Conservation (phyloP, 1,140 invertebrate species). For the Drosophila bocqueti region DNA sequence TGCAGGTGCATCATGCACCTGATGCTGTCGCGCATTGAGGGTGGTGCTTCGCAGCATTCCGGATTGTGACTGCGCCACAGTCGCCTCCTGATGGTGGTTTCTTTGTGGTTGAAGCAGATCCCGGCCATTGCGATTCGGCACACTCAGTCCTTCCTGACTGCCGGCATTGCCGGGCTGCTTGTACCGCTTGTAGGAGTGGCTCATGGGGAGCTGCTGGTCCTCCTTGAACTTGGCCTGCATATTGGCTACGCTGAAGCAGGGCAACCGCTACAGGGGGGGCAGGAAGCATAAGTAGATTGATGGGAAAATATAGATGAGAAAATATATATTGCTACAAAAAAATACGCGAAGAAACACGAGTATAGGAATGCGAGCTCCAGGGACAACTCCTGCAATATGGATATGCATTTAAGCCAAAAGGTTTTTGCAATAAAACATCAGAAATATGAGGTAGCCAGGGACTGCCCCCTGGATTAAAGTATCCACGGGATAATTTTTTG, state of each 20-base stretch:
- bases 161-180: constrained; percentile 34
- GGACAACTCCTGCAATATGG: not conserved
- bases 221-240: constrained; percentile 72
- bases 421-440: constrained; percentile 11
- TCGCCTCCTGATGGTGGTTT: not conserved
- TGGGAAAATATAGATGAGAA: not conserved
- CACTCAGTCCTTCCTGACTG: constrained; percentile 27
- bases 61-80: not conserved
- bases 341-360: not conserved
- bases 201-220: constrained; percentile 29
- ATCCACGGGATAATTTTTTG: no score
- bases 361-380: not conserved
- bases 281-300: not conserved
- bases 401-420: constrained; percentile 9
- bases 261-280: constrained; percentile 49
- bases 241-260: constrained; percentile 74
- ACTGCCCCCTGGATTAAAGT: no score
- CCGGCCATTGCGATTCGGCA: not conserved
- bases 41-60: constrained; percentile 26
- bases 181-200: constrained; percentile 73
- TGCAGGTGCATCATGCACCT: constrained; percentile 49
- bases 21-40: constrained; percentile 54
- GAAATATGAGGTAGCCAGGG: not conserved
- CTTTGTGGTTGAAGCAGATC: not conserved
- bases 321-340: not conserved